Evolutionary conservation across 2,888 invertebrate species (phyloP).

Genomic region (Meiosimyza decipiens): DNA sequence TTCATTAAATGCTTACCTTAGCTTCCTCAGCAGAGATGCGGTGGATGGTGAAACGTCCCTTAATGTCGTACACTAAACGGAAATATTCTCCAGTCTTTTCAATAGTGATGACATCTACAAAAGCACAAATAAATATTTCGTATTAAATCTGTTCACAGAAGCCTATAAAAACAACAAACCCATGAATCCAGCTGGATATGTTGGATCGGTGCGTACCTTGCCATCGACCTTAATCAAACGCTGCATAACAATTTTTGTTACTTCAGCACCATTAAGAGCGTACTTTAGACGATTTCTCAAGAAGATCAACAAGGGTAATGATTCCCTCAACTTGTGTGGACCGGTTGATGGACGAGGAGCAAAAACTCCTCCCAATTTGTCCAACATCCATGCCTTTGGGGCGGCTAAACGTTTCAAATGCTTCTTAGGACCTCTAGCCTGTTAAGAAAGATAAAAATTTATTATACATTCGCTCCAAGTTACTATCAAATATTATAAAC

Average conservation of each 20-base stretch:
- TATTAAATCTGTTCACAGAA: constrained; percentile 25
- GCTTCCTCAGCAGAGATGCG: constrained; percentile 97
- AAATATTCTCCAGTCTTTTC: constrained; percentile 98
- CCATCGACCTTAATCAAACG: constrained; percentile 98
- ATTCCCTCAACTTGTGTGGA: constrained; percentile 97
- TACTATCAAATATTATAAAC: too few relatives aligned
- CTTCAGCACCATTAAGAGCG: constrained; percentile 95
- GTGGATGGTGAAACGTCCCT: constrained; percentile 97
- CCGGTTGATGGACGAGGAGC: constrained; percentile 98
- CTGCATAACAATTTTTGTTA: constrained; percentile 98
- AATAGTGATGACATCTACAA: constrained; percentile 95
- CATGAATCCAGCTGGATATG: constrained; percentile 99
- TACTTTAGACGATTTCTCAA: constrained; percentile 98
- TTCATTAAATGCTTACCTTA: constrained; percentile 73
- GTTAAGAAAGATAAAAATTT: constrained; percentile 51
- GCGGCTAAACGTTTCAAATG: constrained; percentile 99
- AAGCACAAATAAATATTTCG: too few relatives aligned
- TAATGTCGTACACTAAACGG: constrained; percentile 98
- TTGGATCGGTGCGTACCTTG: constrained; percentile 96
- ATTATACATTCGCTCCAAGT: too few relatives aligned
- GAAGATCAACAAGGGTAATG: constrained; percentile 95
- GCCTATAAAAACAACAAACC: constrained; percentile 73
- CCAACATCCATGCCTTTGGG: constrained; percentile 99
- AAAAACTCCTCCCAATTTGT: constrained; percentile 97
- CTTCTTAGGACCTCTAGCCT: constrained; percentile 99